Conservation (phyloP, 2,113 vertebrate species). For the Hoplias malabaricus region DNA sequence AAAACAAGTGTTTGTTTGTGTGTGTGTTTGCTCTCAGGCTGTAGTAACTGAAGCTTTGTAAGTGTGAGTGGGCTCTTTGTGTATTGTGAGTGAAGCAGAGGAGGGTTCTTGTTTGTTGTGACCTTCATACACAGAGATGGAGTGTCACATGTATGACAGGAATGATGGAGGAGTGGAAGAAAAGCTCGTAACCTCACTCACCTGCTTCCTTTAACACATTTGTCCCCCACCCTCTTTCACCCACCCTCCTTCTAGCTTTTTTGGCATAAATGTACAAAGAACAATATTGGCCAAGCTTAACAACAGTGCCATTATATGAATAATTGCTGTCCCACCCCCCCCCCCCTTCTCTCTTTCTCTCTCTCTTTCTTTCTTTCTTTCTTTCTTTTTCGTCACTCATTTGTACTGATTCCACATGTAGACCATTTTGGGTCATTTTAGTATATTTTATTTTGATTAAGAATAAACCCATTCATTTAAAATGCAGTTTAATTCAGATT, state of each 20-base stretch:
- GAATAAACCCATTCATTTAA: too few species aligned
- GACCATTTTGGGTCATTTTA: too few species aligned
- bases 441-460: too few species aligned
- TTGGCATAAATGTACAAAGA: too few species aligned
- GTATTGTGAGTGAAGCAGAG: constrained; percentile 36
- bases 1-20: background rate
- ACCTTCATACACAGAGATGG: constrained; percentile 51
- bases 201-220: background rate
- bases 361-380: too few species aligned
- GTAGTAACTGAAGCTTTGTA: constrained; percentile 51
- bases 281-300: too few species aligned
- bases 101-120: constrained; percentile 57
- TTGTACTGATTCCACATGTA: too few species aligned
- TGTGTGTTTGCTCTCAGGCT: background rate
- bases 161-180: background rate
- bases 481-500: background rate
- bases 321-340: too few species aligned
- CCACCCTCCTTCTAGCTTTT: background rate
- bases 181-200: background rate
- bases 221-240: background rate
- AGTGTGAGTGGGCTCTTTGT: constrained; percentile 50
- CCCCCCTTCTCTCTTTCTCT: too few species aligned
- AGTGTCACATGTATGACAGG: constrained; percentile 10
- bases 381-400: too few species aligned
- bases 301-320: too few species aligned